Evolutionary conservation across 1,140 invertebrate genomes (phyloP), one percentile per base, ranked within the genome.

Genomic region (Drosophila watanabei): DNA sequence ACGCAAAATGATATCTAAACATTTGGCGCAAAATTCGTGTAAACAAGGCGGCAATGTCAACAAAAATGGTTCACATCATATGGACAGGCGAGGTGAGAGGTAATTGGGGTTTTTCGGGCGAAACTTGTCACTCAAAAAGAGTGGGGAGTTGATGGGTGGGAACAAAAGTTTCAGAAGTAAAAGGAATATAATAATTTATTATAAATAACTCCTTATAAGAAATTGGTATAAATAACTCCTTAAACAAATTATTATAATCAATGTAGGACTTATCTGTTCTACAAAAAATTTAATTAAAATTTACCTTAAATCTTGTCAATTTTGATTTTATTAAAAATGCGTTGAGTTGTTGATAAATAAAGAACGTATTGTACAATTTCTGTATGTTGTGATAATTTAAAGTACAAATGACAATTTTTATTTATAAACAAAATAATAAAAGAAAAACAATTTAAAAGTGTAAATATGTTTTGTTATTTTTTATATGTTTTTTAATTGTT

Each of bases 11-110:
- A 75, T 86, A 90, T 80, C 82, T 56, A 90, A 89, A 82, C 79
- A 89, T 49, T 46, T 39, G 46, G 49, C 32, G 45, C 49, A 66
- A 48, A 46, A 75, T 83, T 73, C 61, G 60, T 86, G 82, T 64
- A 85, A 85, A 86, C 75, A 85, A 52, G 68, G 57, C 72, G 80
- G 69, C 66, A 84, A 84, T 89, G 85, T 81, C 77, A 88, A 80
- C 76, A 88, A 60, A 65, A 87, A 80, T 82, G 75, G 58, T 45
- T 64, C 75, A 80, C 77, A 68, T 80, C 68, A 79, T 65, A 76
- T 54, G 75, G 59, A 46, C 58, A 46, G 51, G 28, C 24, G 68
- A 41, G 71, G 64, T 37, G 72, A 57, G 72, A 52, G 59, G 54
- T 70, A 20, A 54, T 59, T 70, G 18, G 28, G 58, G 63, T 30